Evolutionary conservation across 2,113 vertebrate genomes (phyloP).

Genomic region (Pelmatolapia mariae): DNA sequence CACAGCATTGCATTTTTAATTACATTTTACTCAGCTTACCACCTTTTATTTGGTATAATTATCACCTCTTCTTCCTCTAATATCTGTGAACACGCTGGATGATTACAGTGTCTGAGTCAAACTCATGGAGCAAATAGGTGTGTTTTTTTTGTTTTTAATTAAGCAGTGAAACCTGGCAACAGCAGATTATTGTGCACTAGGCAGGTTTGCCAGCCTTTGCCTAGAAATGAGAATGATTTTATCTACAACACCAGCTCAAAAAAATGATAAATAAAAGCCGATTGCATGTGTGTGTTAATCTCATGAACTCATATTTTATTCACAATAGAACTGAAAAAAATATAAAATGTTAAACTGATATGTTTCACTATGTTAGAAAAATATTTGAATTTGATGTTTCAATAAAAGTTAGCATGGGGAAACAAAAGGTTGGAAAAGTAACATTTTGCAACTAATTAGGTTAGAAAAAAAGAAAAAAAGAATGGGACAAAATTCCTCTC

Average conservation of each 20-base stretch:
- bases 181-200: not conserved
- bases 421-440: not conserved
- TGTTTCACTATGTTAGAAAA: not conserved
- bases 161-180: not conserved
- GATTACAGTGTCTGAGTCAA: not conserved
- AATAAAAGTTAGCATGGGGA: not conserved
- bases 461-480: not conserved
- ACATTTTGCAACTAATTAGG: not conserved
- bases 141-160: not conserved
- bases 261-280: not conserved
- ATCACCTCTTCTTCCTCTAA: not conserved
- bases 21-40: not conserved
- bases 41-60: not conserved
- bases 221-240: not conserved
- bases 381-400: not conserved
- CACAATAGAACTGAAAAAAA: not conserved
- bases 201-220: not conserved
- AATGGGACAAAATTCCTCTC: not conserved
- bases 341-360: rapidly evolving
- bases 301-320: not conserved
- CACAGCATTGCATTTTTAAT: not conserved
- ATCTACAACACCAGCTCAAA: not conserved
- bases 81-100: not conserved
- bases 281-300: not conserved
- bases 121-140: not conserved